Conservation (phyloP, 2,888 invertebrate species). For the Mimumesa dahlbomi region DNA sequence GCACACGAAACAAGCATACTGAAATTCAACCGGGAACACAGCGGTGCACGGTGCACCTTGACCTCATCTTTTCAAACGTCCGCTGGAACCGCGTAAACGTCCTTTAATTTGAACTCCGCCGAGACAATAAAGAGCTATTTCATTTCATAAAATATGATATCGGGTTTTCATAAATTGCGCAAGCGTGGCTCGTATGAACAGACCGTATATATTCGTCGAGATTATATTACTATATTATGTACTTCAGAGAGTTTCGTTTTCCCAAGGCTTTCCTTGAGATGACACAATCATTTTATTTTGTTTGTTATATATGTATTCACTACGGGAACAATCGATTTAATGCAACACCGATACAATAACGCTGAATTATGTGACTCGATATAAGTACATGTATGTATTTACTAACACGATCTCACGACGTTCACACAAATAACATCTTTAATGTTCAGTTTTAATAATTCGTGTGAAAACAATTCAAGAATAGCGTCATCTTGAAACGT, state of each 20-base stretch:
- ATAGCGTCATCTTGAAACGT: too few relatives aligned
- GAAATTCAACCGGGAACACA: background rate
- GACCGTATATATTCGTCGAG: background rate
- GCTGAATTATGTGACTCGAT: background rate
- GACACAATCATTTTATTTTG: too few relatives aligned
- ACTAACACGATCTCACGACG: background rate
- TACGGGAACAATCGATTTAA: slow-evolving; percentile 25
- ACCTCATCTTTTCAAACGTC: slow-evolving; percentile 11
- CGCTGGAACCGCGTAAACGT: slow-evolving; percentile 1
- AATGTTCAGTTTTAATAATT: too few relatives aligned
- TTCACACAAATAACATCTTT: too few relatives aligned
- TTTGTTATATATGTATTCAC: background rate
- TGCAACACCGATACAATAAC: slow-evolving; percentile 7
- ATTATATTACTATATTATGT: slow-evolving; percentile 23
- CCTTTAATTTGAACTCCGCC: slow-evolving; percentile 18
- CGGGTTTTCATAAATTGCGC: slow-evolving; percentile 50
- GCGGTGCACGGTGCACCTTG: background rate
- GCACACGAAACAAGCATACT: background rate
- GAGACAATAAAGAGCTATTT: slow-evolving; percentile 27
- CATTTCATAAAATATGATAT: slow-evolving; percentile 47
- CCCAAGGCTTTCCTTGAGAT: slow-evolving; percentile 29
- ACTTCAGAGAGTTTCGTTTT: slow-evolving; percentile 24
- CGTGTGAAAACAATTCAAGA: too few relatives aligned
- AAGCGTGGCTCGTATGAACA: slow-evolving; percentile 10
- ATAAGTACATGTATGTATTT: slow-evolving; percentile 23